These are phyloP conservation scores for Ceriagrion tenellum DNA, from an alignment of 2,888 invertebrate genomes.

Conservation along the genomic window DNA sequence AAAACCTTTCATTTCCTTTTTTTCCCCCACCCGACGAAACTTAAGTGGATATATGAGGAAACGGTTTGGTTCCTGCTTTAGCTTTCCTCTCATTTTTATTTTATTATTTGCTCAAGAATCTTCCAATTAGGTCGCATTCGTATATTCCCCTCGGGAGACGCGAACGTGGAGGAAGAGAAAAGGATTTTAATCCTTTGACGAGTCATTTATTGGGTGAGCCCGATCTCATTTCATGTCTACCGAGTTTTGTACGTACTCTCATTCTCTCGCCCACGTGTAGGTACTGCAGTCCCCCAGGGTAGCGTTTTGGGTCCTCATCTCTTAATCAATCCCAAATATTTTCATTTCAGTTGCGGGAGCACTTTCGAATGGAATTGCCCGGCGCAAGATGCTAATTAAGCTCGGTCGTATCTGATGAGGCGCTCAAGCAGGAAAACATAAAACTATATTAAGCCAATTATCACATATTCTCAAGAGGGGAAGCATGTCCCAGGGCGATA, in stretches of 20 bases:
- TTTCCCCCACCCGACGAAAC: neutral
- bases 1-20: neutral
- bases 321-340: neutral
- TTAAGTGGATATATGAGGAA: constrained; percentile 34
- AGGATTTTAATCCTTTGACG: constrained; percentile 10
- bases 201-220: neutral
- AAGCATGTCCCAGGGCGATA: neutral
- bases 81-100: neutral
- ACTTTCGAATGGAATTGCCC: neutral
- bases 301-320: neutral
- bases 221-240: neutral
- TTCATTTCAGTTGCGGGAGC: neutral
- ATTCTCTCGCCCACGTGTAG: neutral
- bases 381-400: neutral
- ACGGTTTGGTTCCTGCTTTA: constrained; percentile 15
- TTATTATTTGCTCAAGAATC: constrained; percentile 19
- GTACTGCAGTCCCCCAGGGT: neutral
- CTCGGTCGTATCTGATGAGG: neutral
- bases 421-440: neutral
- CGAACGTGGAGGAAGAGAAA: neutral
- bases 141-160: neutral
- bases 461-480: neutral
- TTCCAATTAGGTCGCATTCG: constrained; percentile 5
- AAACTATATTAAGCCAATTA: neutral
- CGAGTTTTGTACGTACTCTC: neutral